Conservation (phyloP, 2,888 invertebrate genomes). For the Coenonympha glycerion region DNA sequence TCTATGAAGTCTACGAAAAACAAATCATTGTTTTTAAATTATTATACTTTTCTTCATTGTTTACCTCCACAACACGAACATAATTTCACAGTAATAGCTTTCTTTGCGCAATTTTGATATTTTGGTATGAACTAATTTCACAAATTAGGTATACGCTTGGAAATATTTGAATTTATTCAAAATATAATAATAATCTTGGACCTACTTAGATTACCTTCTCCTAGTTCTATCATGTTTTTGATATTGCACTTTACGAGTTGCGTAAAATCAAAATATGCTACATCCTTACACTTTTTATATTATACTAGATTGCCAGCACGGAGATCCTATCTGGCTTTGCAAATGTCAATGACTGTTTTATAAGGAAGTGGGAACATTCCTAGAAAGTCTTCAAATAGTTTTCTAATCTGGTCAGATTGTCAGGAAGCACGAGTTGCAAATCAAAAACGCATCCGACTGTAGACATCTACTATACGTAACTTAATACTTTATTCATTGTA, state of each 20-base stretch:
- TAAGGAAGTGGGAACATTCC: slow-evolving; percentile 25
- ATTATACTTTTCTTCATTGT: background rate
- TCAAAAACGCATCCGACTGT: slow-evolving; percentile 27
- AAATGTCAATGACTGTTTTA: slow-evolving; percentile 25
- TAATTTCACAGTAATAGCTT: background rate
- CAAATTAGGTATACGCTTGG: too few relatives aligned
- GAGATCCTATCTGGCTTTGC: background rate
- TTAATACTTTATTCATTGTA: background rate
- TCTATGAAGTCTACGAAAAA: slow-evolving; percentile 5
- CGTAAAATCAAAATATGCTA: too few relatives aligned
- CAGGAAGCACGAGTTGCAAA: slow-evolving; percentile 22
- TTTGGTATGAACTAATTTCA: too few relatives aligned
- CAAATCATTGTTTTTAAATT: slow-evolving; percentile 7
- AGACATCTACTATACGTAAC: slow-evolving; percentile 1
- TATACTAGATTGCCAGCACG: background rate
- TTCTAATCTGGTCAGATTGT: slow-evolving; percentile 18
- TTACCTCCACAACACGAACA: background rate
- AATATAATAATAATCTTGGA: too few relatives aligned
- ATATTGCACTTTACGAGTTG: too few relatives aligned
- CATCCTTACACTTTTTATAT: background rate
- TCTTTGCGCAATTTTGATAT: too few relatives aligned
- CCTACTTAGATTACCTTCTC: too few relatives aligned
- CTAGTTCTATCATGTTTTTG: too few relatives aligned
- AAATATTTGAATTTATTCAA: too few relatives aligned
- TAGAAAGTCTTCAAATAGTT: slow-evolving; percentile 23